Evolutionary conservation across 2,797 vertebrate genomes (phyloP).

Genomic region (Limosa lapponica): DNA sequence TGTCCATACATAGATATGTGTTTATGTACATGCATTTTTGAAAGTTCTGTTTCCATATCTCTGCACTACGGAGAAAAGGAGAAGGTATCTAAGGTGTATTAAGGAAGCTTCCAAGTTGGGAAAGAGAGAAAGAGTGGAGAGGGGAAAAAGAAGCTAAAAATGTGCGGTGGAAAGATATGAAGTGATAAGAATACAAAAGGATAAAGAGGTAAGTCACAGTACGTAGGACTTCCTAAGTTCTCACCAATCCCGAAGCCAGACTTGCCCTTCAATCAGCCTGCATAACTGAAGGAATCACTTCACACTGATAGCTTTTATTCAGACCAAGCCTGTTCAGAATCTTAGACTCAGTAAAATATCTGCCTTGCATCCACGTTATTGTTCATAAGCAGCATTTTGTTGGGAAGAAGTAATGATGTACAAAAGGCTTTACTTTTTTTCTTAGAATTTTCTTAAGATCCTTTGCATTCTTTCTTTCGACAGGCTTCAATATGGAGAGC

Average conservation of each 20-base stretch:
- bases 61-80: neutral
- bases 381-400: conserved; percentile 26
- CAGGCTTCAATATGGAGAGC: conserved; percentile 49
- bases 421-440: conserved; percentile 39
- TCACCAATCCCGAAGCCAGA: neutral
- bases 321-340: neutral
- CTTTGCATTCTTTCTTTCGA: conserved; percentile 71
- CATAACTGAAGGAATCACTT: neutral
- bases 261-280: neutral
- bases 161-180: neutral
- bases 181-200: neutral
- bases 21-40: neutral
- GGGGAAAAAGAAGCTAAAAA: neutral
- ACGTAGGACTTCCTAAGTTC: neutral
- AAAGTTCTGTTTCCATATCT: neutral
- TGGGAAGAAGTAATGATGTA: conserved; percentile 43
- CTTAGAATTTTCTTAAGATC: conserved; percentile 51
- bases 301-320: neutral
- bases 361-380: neutral
- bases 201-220: neutral
- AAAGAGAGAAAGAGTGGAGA: neutral
- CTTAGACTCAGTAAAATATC: conserved; percentile 19
- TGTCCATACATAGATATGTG: neutral
- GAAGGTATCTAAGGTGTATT: neutral
- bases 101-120: neutral